Evolutionary conservation across 2,113 vertebrate species (phyloP).

Genomic region (Rallus limicola): DNA sequence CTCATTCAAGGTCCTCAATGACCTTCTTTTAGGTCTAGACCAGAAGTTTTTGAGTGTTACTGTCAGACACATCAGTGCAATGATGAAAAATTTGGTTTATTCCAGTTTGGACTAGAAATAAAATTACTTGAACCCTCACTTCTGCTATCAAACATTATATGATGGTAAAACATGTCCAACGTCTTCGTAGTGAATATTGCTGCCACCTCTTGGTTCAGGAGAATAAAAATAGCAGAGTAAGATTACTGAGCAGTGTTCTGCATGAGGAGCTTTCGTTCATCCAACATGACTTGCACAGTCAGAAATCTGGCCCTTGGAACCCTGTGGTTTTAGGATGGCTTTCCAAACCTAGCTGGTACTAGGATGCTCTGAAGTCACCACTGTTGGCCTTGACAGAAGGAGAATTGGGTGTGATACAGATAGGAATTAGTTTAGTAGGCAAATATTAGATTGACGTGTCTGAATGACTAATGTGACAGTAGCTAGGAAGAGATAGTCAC

Average conservation of each 20-base stretch:
- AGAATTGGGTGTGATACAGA: neutral
- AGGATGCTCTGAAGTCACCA: neutral
- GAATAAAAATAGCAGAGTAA: neutral
- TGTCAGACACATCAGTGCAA: neutral
- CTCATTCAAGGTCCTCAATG: no score
- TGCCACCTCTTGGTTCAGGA: conserved; percentile 18
- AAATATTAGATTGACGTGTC: no score
- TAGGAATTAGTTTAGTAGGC: no score
- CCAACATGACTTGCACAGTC: neutral
- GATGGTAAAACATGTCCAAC: neutral
- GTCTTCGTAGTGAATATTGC: neutral
- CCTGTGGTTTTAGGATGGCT: neutral
- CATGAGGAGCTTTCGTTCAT: neutral
- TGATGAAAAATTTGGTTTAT: neutral
- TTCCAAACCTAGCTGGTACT: neutral
- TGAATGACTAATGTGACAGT: no score
- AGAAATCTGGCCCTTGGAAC: neutral
- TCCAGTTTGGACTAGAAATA: neutral
- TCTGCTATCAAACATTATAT: neutral
- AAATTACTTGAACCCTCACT: neutral
- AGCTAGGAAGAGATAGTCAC: no score
- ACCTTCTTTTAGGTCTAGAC: no score
- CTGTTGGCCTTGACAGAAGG: neutral
- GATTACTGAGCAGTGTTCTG: neutral
- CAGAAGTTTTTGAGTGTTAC: neutral